Conservation (phyloP, 2,113 vertebrate species). For the Guaruba guarouba region DNA sequence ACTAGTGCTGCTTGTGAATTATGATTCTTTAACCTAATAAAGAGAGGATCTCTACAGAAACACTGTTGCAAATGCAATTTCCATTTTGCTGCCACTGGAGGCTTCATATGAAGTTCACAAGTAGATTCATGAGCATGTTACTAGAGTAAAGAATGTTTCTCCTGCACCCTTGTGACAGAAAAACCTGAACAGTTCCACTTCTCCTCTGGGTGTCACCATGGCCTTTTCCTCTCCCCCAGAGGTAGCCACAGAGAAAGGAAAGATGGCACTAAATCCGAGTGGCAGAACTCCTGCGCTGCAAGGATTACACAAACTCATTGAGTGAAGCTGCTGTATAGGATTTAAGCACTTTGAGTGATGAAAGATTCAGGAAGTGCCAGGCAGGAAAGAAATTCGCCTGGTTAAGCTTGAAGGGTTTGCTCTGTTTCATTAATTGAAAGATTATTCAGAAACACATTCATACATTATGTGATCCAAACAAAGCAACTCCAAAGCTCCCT, state of each 20-base stretch:
- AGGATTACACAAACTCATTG: neutral
- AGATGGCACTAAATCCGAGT: neutral
- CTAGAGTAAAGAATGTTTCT: neutral
- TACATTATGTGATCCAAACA: neutral
- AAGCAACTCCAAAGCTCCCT: neutral
- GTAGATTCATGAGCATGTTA: neutral
- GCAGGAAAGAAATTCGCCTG: neutral
- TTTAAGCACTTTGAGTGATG: neutral
- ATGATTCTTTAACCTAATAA: neutral
- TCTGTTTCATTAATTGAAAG: neutral
- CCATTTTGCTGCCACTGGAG: neutral
- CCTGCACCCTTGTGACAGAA: neutral
- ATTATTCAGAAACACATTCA: neutral
- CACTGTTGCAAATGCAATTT: neutral
- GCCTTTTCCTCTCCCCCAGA: neutral
- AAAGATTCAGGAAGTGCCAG: neutral
- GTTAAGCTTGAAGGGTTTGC: neutral
- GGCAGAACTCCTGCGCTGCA: neutral
- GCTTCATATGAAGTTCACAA: neutral
- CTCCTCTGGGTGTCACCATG: neutral
- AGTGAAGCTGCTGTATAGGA: neutral
- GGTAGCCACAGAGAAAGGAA: neutral
- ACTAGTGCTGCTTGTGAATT: neutral
- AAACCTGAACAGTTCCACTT: neutral
- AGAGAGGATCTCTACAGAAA: neutral